These are phyloP conservation scores for Mystacides longicornis DNA, from an alignment of 2,888 invertebrate genomes.

Conservation along the genomic window DNA sequence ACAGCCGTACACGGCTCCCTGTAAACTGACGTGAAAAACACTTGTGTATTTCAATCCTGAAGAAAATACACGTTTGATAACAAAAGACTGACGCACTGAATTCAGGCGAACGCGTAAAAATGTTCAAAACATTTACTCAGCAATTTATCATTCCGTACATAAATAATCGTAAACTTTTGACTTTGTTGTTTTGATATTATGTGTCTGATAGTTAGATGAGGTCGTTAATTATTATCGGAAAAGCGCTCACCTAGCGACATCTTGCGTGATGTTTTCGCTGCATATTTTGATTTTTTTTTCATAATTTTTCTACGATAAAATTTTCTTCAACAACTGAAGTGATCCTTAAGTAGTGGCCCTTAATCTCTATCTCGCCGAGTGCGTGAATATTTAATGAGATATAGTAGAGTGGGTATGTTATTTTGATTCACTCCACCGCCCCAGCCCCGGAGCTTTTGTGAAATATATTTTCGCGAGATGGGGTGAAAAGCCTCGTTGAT, in stretches of 20 bases:
- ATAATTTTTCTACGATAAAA: conserved; percentile 5
- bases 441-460: no score
- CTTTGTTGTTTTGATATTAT: neutral
- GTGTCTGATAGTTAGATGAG: neutral
- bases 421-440: no score
- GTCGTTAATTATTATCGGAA: neutral
- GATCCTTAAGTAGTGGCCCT: conserved; percentile 1
- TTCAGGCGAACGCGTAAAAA: neutral
- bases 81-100: neutral
- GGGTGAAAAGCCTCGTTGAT: no score
- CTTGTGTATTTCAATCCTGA: neutral
- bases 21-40: conserved; percentile 19
- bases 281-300: neutral
- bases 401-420: neutral
- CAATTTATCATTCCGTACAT: neutral
- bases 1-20: conserved; percentile 23
- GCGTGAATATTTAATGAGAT: conserved; percentile 6
- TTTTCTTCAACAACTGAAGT: neutral
- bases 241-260: conserved; percentile 4
- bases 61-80: neutral
- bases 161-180: neutral
- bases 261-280: neutral
- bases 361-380: conserved; percentile 2
- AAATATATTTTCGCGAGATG: no score
- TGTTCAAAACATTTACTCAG: neutral